Base-by-base conservation (phyloP, 2,888 invertebrate species). In the Hirtodrosophila trivittata region DNA sequence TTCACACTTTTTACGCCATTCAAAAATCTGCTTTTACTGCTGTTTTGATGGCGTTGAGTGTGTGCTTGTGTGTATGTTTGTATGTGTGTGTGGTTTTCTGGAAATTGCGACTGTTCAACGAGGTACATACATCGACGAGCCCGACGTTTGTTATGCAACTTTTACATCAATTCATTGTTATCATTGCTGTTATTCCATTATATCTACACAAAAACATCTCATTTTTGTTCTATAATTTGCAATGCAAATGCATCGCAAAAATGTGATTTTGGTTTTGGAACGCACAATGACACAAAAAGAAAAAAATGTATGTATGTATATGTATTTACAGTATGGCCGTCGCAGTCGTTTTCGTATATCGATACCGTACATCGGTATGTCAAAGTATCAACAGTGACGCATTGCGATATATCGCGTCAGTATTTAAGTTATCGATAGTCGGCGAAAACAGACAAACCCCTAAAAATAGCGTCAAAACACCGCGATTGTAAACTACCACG, bases 251-350 rank as follows among this genome's bases (percentile, higher is more conserved):
- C 84, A 81, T 78, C 63, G 69, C 81, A 77, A 66, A 72, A 77
- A 75, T 75, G 77, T 76, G 74, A 78, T 74, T 75, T 77, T 73
- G 66, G 52, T 73, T 73, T 73, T 72, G 65, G 68, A 73, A 73
- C 68, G 82, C 77, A 81, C 82, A 77, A 77, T 81, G 77, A 77
- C 81, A 80, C 74, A 75, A 77, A 78, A 77, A 80, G 77, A 80
- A 77, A 78, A 71, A 75, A 75, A 58, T 74, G 75, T 75, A 83
- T 75, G 74, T 72, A 74, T 72, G 73, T 73, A 71, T 73, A 73
- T 73, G 74, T 65, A 72, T 69, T 73, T 68, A 71, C 68, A 71
- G 73, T 71, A 71, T 71, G 68, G 73, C 71, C 58, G 73, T 71
- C 70, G 70, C 62, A 62, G 45, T 72, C 58, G 52, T 33, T 14